Conservation (phyloP, 2,797 vertebrate genomes). For the Halcyon chelicuti region DNA sequence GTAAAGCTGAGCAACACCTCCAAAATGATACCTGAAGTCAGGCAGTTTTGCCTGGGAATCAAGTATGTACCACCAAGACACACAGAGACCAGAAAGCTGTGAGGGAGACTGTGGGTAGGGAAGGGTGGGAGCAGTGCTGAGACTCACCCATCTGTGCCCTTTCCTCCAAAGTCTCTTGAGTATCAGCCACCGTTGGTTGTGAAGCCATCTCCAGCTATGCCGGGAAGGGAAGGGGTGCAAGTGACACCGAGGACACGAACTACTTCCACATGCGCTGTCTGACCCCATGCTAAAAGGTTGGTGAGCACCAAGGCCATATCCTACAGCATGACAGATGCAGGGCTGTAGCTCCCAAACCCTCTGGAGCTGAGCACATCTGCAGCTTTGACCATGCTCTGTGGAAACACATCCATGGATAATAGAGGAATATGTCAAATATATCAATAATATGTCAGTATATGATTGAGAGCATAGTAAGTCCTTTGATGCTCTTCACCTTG, state of each 20-base stretch:
- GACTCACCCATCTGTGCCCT: not conserved
- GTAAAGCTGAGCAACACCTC: not conserved
- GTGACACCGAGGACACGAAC: accelerated
- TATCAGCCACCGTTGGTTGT: accelerated
- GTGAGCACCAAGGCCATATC: not conserved
- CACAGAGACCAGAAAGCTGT: not conserved
- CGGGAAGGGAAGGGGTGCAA: not conserved
- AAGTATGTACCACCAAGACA: not conserved
- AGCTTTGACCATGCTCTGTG: not conserved
- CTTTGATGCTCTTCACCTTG: not conserved
- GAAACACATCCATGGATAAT: not conserved
- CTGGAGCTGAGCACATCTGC: not conserved
- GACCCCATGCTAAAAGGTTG: not conserved
- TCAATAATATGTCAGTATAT: not conserved
- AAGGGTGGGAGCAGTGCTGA: not conserved
- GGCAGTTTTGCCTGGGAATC: not conserved
- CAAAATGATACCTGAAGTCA: not conserved
- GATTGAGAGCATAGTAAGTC: not conserved
- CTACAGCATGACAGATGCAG: accelerated
- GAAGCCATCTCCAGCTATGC: accelerated
- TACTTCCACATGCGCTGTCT: not conserved
- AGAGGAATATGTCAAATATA: not conserved
- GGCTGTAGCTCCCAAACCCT: not conserved
- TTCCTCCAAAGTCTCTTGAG: not conserved
- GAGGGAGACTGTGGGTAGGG: not conserved